Evolutionary conservation across 1,140 invertebrate species (phyloP), one percentile per base, ranked within the genome.

Genomic region (Lerema accius): DNA sequence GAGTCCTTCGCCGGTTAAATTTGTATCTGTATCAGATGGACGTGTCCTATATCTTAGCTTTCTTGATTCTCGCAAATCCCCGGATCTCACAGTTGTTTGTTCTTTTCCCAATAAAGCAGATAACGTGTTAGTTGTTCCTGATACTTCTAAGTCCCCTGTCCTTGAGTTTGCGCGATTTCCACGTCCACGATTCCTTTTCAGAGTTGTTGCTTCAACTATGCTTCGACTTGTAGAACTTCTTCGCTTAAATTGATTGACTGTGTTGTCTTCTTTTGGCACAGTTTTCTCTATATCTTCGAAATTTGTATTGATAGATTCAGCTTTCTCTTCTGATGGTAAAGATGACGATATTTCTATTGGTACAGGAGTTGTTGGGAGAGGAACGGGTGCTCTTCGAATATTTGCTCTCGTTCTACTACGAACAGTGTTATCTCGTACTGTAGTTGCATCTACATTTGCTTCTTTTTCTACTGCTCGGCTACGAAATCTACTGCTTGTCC

Each of bases 1-100:
- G 35, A 87, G 63, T 26, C 84, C 88, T 65, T 82, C 78, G 6
- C 83, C 88, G n/a, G 88, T 88, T 74, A 90, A 75, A 73, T 90
- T 90, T 15, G 85, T 78, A 61, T 89, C 86, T 5, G 80, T 86
- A 69, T 90, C 86, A 5, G 85, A 76, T 56, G 68, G 68, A 48
- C 86, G 66, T 51, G 80, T 74, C 65, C 79, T 82, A 35, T 86
- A 90, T 67, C 80, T 81, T 35, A 90, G 64, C 66, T 89, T 90
- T 62, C 83, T 77, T 11, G 83, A 73, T 48, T 78, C 81, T 65
- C 80, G 81, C 45, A 80, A 23, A 58, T 90, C 85, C 23, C 64
- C 67, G 39, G 66, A 76, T 72, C 76, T 82, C n/a, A 71, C 71
- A 3, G 76, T 79, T n/a, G 76, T 85, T 1, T 76, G 76, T 56